Evolutionary conservation across 2,888 invertebrate species (phyloP).

Genomic region (Micoletzkya japonica): DNA sequence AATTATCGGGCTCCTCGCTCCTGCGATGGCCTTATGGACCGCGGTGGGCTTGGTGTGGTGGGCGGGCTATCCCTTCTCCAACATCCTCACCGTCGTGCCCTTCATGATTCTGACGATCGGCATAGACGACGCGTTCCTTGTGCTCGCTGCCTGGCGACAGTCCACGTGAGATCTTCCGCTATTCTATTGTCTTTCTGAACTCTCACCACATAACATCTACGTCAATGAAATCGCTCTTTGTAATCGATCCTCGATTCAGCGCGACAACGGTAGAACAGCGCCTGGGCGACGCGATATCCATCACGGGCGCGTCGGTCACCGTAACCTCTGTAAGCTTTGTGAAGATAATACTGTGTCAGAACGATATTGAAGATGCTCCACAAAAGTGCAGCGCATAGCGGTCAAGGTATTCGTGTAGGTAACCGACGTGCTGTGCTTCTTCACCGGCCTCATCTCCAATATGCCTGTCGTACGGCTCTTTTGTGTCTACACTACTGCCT

Average conservation of each 20-base stretch:
- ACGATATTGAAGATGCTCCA: too few species aligned
- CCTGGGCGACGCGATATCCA: conserved; percentile 39
- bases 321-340: conserved; percentile 36
- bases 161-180: conserved; percentile 40
- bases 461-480: conserved; percentile 59
- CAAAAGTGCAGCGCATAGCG: too few species aligned
- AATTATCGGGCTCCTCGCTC: conserved; percentile 53
- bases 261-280: conserved; percentile 35
- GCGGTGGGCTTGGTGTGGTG: conserved; percentile 51
- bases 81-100: conserved; percentile 59
- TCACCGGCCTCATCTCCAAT: conserved; percentile 56
- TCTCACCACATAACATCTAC: not conserved
- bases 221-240: not conserved
- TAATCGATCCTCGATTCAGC: not conserved
- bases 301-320: conserved; percentile 46
- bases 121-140: conserved; percentile 58
- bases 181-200: not conserved
- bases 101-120: conserved; percentile 58
- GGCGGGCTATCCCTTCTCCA: conserved; percentile 54
- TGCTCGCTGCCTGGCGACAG: conserved; percentile 59
- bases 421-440: conserved; percentile 58
- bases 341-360: not conserved
- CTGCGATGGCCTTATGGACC: conserved; percentile 57
- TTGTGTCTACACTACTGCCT: conserved; percentile 57
- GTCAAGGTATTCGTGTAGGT: conserved; percentile 19